These are phyloP conservation scores for Ochotona curzoniae DNA, from an alignment of 2,113 vertebrate species.

Conservation along the genomic window DNA sequence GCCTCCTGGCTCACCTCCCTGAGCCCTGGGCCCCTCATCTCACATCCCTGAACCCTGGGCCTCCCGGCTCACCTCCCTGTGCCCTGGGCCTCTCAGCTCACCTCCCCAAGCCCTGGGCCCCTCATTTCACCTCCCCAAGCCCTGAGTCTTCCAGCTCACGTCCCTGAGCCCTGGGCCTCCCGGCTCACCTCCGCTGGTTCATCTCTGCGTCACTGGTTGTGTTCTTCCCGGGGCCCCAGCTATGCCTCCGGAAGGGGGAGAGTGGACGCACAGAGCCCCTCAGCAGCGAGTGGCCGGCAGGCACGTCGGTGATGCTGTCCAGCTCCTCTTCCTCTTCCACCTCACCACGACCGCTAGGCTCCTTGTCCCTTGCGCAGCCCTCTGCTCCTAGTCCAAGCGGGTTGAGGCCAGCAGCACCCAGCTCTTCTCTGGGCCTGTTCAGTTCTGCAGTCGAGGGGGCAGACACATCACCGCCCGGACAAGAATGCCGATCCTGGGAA, in stretches of 20 bases:
- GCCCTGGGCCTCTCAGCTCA: slow-evolving; percentile 64
- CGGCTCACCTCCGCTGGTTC: slow-evolving; percentile 94
- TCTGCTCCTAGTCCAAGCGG: slow-evolving; percentile 76
- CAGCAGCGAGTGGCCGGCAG: slow-evolving; percentile 85
- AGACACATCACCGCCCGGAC: slow-evolving; percentile 87
- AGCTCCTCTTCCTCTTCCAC: slow-evolving; percentile 94
- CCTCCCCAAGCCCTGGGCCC: slow-evolving; percentile 85
- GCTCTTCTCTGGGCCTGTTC: slow-evolving; percentile 79
- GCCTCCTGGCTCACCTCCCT: too few relatives aligned
- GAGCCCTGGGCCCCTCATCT: too few relatives aligned
- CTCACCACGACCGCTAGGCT: slow-evolving; percentile 81
- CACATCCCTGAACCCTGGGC: too few relatives aligned
- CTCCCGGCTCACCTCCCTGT: too few relatives aligned
- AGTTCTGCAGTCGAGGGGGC: slow-evolving; percentile 76
- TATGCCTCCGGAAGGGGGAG: slow-evolving; percentile 96
- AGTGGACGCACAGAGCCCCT: slow-evolving; percentile 89
- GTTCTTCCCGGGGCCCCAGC: slow-evolving; percentile 97
- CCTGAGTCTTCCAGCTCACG: too few relatives aligned
- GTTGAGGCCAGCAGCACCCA: slow-evolving; percentile 85
- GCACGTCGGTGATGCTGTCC: slow-evolving; percentile 93
- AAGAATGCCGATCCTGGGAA: slow-evolving; percentile 92
- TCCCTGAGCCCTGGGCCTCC: accelerated
- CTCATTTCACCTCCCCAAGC: too few relatives aligned
- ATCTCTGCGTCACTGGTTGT: slow-evolving; percentile 91
- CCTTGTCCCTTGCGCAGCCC: slow-evolving; percentile 72